Base-by-base conservation (phyloP, 1,140 invertebrate species). In the Chionoecetes opilio region DNA sequence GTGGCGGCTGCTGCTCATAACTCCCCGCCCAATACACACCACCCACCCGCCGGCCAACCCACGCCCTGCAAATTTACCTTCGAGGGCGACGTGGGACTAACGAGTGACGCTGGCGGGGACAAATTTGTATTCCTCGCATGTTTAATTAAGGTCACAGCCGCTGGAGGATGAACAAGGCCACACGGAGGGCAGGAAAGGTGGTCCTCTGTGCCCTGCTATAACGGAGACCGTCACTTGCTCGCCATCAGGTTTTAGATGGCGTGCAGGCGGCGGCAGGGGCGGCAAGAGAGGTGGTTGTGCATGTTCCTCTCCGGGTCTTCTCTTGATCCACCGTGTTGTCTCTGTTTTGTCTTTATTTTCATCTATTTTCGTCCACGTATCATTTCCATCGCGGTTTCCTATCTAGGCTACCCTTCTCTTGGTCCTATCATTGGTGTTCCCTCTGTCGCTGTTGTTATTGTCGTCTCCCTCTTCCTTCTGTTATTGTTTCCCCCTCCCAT, bases 41-140 rank as follows among this genome's bases (percentile, higher is more conserved):
- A 17, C 63, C n/a, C 63, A 75, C 63, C 63, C 5, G 26, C 63
- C n/a, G 46, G 8, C 46, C 63, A n/a, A 17, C 63, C 63, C 63
- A 75, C 63, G 63, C 63, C 63, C 21, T 75, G 63, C 21, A 75
- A 75, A 75, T 75, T 75, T 75, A 75, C 63, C 63, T 75, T 75
- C 63, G 63, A 75, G 63, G 63, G 63, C 63, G 63, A 75, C 63
- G 63, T n/a, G 63, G 63, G 63, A 75, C 63, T 75, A 75, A 75
- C 63, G 63, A 75, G 21, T 75, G 63, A 26, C 63, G 11, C n/a
- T 75, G 63, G 63, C 63, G 63, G 63, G 63, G 63, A 75, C 63
- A 75, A 75, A 75, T 75, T 75, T 75, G 63, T 75, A 75, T 75
- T 75, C 63, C 63, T 75, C 63, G 63, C 63, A 75, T 75, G 63